These are phyloP conservation scores for Platalea minor DNA, from an alignment of 2,797 vertebrate genomes.

Conservation along the genomic window DNA sequence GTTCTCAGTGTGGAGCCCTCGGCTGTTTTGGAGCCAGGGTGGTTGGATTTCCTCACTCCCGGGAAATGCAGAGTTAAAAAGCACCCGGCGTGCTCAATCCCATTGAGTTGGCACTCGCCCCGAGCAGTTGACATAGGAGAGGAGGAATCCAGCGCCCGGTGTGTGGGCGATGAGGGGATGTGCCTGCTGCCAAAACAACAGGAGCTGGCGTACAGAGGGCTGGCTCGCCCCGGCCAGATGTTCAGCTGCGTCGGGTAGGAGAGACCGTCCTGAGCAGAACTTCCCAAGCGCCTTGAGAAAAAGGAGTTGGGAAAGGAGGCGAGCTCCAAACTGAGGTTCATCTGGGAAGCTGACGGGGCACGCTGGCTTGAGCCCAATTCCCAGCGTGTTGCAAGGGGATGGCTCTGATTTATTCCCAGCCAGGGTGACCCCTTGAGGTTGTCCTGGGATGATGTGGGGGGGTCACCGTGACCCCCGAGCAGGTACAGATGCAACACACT, in stretches of 20 bases:
- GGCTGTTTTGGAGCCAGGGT: rapidly evolving
- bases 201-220: constrained; percentile 21
- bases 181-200: constrained; percentile 53
- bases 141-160: constrained; percentile 56
- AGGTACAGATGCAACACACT: neutral
- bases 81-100: neutral
- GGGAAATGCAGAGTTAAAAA: constrained; percentile 45
- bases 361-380: neutral
- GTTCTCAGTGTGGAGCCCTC: neutral
- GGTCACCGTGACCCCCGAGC: rapidly evolving
- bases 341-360: neutral
- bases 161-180: constrained; percentile 67
- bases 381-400: constrained; percentile 2
- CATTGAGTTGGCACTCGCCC: neutral
- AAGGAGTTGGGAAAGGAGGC: neutral
- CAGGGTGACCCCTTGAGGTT: neutral
- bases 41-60: neutral
- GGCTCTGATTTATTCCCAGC: constrained; percentile 10
- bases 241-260: neutral
- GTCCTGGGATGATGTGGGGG: rapidly evolving
- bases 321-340: constrained; percentile 35
- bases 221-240: constrained; percentile 36
- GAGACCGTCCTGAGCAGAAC: neutral
- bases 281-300: neutral
- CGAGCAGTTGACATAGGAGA: constrained; percentile 21